Conservation (phyloP, 2,113 vertebrate species). For the Mormyrus iriodes region DNA sequence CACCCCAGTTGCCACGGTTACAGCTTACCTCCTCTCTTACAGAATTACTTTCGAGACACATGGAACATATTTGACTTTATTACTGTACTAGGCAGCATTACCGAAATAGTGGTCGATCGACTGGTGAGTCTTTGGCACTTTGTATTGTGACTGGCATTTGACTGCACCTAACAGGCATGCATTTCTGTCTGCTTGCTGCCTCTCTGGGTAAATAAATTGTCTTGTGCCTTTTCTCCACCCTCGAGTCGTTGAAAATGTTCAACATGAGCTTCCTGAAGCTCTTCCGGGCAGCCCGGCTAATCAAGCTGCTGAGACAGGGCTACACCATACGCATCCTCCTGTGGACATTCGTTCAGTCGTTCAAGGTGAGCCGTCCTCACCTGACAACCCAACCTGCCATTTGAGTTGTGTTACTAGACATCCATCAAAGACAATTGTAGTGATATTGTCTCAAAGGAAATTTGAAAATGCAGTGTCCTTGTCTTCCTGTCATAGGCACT, state of each 20-base stretch:
- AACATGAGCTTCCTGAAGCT: slow-evolving; percentile 98
- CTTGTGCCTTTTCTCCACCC: not conserved
- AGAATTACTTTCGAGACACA: slow-evolving; percentile 98
- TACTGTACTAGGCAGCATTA: slow-evolving; percentile 93
- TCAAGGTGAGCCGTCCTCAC: slow-evolving; percentile 67
- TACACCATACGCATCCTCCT: slow-evolving; percentile 97
- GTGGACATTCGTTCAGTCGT: slow-evolving; percentile 97
- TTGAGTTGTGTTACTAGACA: not conserved
- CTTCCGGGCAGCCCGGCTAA: slow-evolving; percentile 93
- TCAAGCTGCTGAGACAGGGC: slow-evolving; percentile 91
- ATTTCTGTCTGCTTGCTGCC: not conserved
- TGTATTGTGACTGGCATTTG: not conserved
- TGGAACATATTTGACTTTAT: slow-evolving; percentile 99
- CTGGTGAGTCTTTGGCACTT: slow-evolving; percentile 44
- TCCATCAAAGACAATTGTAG: not conserved
- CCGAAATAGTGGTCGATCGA: slow-evolving; percentile 82
- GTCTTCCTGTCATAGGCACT: slow-evolving; percentile 69
- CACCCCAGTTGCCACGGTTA: not conserved
- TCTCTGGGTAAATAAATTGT: not conserved
- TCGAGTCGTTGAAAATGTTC: slow-evolving; percentile 70
- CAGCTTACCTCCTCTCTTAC: slow-evolving; percentile 27
- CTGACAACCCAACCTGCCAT: not conserved
- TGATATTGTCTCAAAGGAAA: not conserved
- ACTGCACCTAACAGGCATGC: not conserved
- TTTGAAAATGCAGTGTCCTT: not conserved